phyloP scores from a whole-genome alignment of 2,113 vertebrate species.

The Zosterops japonicus region DNA sequence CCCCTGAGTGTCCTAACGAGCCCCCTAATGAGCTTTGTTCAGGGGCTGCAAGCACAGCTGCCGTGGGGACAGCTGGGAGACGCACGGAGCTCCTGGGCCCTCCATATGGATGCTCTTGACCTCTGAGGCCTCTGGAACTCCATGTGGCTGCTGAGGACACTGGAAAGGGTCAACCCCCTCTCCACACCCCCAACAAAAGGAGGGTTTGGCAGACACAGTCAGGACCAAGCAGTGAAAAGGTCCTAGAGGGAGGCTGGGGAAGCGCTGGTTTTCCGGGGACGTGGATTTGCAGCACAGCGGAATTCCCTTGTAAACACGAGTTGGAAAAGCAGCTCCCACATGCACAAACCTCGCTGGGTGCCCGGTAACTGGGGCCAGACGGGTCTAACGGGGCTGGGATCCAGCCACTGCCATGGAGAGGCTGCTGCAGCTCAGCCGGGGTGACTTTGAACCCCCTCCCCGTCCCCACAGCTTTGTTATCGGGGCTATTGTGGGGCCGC shows the following conservation, averaged over 20 bases:
- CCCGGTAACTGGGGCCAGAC: not conserved
- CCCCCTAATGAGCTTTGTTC: slow-evolving; percentile 20
- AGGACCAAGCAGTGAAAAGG: not conserved
- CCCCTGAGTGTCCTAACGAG: not conserved
- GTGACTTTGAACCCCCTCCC: slow-evolving; percentile 52
- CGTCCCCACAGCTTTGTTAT: not conserved
- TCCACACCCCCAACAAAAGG: slow-evolving; percentile 6
- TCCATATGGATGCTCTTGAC: slow-evolving; percentile 65
- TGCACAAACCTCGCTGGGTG: not conserved
- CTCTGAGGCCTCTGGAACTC: slow-evolving; percentile 43
- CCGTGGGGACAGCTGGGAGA: slow-evolving; percentile 64
- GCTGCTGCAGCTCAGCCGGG: not conserved
- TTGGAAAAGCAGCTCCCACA: not conserved
- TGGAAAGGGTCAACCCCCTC: slow-evolving; percentile 30
- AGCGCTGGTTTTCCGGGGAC: not conserved
- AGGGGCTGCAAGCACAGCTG: slow-evolving; percentile 29
- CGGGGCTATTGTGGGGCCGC: not conserved
- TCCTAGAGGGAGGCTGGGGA: not conserved
- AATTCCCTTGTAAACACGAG: not conserved
- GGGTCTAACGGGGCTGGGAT: not conserved
- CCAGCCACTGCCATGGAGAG: not conserved
- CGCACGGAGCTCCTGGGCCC: not conserved
- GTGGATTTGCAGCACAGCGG: fast-evolving
- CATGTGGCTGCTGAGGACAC: slow-evolving; percentile 55
- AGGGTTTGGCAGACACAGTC: not conserved